phyloP scores from a whole-genome alignment of 2,797 vertebrate genomes.

The Dendrocincla tyrannina region DNA sequence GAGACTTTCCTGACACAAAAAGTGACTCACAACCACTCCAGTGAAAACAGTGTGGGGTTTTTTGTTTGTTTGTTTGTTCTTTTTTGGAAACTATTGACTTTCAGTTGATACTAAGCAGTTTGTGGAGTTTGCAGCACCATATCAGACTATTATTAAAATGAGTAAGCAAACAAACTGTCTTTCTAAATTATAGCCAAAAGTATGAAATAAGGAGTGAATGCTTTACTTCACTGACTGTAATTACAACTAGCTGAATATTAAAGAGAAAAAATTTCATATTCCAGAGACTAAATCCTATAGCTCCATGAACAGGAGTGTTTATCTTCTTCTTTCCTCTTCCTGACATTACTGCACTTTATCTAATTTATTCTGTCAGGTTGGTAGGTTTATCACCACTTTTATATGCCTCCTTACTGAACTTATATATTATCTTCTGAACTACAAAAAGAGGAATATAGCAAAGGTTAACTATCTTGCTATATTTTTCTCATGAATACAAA shows the following conservation, averaged over 20 bases:
- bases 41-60: neutral
- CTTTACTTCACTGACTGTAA: neutral
- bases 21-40: neutral
- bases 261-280: neutral
- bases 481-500: slow-evolving; percentile 28
- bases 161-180: neutral
- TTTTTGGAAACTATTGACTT: neutral
- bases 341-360: neutral
- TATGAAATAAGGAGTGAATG: neutral
- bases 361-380: neutral
- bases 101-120: neutral
- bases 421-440: neutral
- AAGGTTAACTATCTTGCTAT: neutral
- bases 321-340: neutral
- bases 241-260: neutral
- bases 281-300: neutral
- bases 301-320: neutral
- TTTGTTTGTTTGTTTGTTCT: neutral
- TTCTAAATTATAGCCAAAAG: neutral
- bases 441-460: neutral
- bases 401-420: neutral
- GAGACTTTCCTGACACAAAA: neutral
- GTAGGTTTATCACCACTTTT: neutral
- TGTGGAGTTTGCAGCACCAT: neutral
- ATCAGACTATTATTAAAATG: neutral